phyloP scores from a whole-genome alignment of 2,888 invertebrate species.

The Slavum lentiscoides region DNA sequence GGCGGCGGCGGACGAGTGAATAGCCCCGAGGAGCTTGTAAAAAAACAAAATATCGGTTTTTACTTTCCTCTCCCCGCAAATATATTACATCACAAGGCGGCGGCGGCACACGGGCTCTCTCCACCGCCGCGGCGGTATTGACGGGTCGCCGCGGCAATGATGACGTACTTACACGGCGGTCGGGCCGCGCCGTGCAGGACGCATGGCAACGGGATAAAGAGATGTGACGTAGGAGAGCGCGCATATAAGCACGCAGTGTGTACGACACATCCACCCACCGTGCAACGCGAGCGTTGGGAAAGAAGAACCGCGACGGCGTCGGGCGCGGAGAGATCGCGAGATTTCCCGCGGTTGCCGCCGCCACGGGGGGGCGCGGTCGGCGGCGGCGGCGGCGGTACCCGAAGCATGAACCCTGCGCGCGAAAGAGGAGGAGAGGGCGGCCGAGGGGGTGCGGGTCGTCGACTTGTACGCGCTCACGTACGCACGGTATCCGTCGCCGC shows the following conservation, averaged over 20 bases:
- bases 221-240: background rate
- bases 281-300: no score
- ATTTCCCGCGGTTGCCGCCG: conserved; percentile 59
- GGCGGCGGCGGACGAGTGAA: no score
- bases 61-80: background rate
- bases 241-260: background rate
- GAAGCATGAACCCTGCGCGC: conserved; percentile 41
- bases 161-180: conserved; percentile 20
- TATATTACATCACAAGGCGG: background rate
- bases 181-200: conserved; percentile 14
- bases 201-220: background rate
- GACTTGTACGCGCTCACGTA: conserved; percentile 56
- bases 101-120: background rate
- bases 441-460: conserved; percentile 61
- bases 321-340: conserved; percentile 36
- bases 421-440: conserved; percentile 63
- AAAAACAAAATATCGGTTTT: no score
- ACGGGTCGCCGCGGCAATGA: conserved; percentile 25
- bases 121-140: conserved; percentile 21
- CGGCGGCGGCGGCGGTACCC: conserved; percentile 49
- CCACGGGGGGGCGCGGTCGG: conserved; percentile 60
- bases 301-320: conserved; percentile 27
- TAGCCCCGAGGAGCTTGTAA: no score
- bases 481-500: conserved; percentile 60
- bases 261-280: background rate